Evolutionary conservation across 2,888 invertebrate species (phyloP), one percentile per base, ranked within the genome.

Genomic region (Patella pellucida): DNA sequence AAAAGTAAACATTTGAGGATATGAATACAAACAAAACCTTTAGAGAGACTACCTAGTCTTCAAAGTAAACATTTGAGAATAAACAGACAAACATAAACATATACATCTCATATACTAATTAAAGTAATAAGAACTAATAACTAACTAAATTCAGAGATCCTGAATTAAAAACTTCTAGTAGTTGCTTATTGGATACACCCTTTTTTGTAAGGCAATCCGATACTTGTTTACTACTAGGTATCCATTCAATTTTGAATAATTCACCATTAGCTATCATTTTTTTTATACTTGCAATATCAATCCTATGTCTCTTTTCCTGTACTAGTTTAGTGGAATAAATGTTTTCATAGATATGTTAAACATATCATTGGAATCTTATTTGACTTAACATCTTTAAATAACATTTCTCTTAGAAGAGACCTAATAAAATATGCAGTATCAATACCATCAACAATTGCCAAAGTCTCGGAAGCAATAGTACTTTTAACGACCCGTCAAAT

Each of bases 111-210:
- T 31, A 31, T 31, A 31, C 31, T 31, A 31, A 31, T 31, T 31
- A 3, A 31, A 31, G 31, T 31, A 31, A 31, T 31, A 31, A 31
- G 31, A 31, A 31, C 31, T 31, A 31, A 31, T 31, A 31, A 31
- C n/a, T n/a, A n/a, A 31, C 31, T 95, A 95, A 83, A 85, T 80
- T 77, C 82, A 85, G 91, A 91, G 82, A 68, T 62, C 75, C 75
- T 41, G 71, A 71, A 51, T 68, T 68, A 52, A 78, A 50, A 72
- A 74, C 67, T 23, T 71, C 68, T n/a, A 78, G 76, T 68, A 78
- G 23, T 9, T 27, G 71, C 69, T 76, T 62, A 51, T 71, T 76
- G 52, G 74, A 71, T 68, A 74, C 79, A 23, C 76, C 79, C 41
- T 74, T 74, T 69, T 79, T 79, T 0, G 77, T 77, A 62, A 77